Evolutionary conservation across 2,888 invertebrate species (phyloP).

Genomic region (Apodemia zela): DNA sequence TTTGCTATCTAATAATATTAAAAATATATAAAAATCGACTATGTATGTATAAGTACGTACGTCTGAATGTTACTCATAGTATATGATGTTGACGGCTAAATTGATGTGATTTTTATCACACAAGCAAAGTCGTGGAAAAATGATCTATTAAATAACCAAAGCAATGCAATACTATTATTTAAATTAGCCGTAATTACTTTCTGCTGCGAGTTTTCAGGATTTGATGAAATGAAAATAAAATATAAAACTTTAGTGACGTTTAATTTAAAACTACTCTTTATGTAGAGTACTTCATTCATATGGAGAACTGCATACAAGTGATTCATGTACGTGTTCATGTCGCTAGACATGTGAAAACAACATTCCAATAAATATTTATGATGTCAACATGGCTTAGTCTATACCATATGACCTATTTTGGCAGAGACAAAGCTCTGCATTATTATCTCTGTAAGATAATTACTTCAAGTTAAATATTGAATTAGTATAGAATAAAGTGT

Average conservation of each 20-base stretch:
- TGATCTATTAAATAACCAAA: not conserved
- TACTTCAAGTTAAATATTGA: not conserved
- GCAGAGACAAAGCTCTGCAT: not conserved
- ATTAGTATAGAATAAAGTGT: not conserved
- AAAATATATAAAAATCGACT: no score
- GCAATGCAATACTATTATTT: not conserved
- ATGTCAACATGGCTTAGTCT: slow-evolving; percentile 16
- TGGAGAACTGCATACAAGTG: slow-evolving; percentile 1
- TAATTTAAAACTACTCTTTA: slow-evolving; percentile 5
- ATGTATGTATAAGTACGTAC: no score
- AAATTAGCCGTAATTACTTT: not conserved
- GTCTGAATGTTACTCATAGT: no score
- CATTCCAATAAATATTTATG: slow-evolving; percentile 33
- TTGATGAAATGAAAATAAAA: not conserved
- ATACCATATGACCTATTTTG: slow-evolving; percentile 7
- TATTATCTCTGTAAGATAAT: not conserved
- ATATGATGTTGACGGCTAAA: no score
- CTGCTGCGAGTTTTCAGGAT: not conserved
- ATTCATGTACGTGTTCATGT: slow-evolving; percentile 15
- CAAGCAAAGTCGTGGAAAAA: not conserved
- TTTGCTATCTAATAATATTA: no score
- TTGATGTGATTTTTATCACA: not conserved
- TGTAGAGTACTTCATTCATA: not conserved
- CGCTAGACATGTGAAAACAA: slow-evolving; percentile 27
- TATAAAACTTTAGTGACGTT: not conserved